A percentile compares a stretch with the other conserved stretches of the same genome.
phyloP scores from a whole-genome alignment of 2,797 vertebrate species.

The Siniperca scherzeri region DNA sequence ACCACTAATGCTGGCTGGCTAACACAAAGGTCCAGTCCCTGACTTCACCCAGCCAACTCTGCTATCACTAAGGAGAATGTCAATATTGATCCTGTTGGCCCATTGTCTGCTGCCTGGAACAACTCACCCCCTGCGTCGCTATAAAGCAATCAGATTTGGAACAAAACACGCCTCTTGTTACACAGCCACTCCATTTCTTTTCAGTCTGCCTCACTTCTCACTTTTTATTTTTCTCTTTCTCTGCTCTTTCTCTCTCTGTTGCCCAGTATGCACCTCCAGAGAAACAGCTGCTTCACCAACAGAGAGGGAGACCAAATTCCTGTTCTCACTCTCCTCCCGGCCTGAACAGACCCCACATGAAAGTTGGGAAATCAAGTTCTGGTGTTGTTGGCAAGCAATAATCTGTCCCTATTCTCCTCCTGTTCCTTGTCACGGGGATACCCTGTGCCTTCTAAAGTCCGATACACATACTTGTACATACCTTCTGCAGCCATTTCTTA shows the following conservation, averaged over 20 bases:
- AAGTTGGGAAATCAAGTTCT: conserved; percentile 82
- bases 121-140: conserved; percentile 79
- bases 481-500: conserved; percentile 13
- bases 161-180: conserved; percentile 68
- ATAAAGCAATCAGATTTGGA: conserved; percentile 84
- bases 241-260: conserved; percentile 50
- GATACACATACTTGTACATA: conserved; percentile 19
- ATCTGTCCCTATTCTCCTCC: conserved; percentile 61
- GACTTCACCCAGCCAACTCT: conserved; percentile 80
- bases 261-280: conserved; percentile 63
- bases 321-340: conserved; percentile 70
- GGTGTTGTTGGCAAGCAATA: conserved; percentile 77
- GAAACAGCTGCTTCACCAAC: conserved; percentile 75
- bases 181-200: conserved; percentile 52
- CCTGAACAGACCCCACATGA: conserved; percentile 81
- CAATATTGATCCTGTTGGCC: conserved; percentile 87
- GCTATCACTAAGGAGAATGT: conserved; percentile 85
- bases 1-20: conserved; percentile 76
- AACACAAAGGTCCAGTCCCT: conserved; percentile 71
- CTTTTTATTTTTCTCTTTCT: conserved; percentile 49
- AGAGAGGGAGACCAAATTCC: conserved; percentile 71
- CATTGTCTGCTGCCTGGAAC: conserved; percentile 83
- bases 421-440: conserved; percentile 60
- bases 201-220: conserved; percentile 54
- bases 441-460: conserved; percentile 51